A percentile compares a stretch with the other conserved stretches of the same genome.
Evolutionary conservation across 1,140 invertebrate genomes (phyloP).

Genomic region (Camponotus pennsylvanicus): DNA sequence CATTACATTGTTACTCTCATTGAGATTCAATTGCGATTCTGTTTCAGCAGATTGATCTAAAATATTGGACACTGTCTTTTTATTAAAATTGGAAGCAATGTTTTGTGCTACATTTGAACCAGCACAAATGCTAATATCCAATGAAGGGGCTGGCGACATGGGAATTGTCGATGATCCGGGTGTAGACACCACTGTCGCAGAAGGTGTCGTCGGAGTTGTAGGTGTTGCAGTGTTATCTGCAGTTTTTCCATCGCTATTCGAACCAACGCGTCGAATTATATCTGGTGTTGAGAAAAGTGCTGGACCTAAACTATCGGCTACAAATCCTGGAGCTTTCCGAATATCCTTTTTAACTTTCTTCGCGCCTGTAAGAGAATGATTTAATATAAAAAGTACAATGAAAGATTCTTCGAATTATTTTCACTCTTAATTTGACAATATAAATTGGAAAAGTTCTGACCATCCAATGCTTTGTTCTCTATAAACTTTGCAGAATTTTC

Average conservation of each 20-base stretch:
- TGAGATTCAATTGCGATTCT: conserved; percentile 25
- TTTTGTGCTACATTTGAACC: conserved; percentile 16
- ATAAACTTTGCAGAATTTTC: conserved; percentile 68
- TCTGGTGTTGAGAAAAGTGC: conserved; percentile 92
- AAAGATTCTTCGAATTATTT: background rate
- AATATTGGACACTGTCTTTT: conserved; percentile 27
- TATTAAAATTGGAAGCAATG: conserved; percentile 26
- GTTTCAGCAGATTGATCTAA: conserved; percentile 15
- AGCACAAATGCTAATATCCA: conserved; percentile 1
- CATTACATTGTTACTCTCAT: conserved; percentile 70
- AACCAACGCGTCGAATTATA: conserved; percentile 90
- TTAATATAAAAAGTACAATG: background rate
- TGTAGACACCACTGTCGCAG: background rate
- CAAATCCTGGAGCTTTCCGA: conserved; percentile 88
- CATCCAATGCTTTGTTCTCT: conserved; percentile 76
- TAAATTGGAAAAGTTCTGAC: conserved; percentile 61
- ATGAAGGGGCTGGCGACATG: conserved; percentile 10
- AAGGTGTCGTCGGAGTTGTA: conserved; percentile 36
- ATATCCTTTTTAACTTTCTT: conserved; percentile 90
- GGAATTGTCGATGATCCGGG: background rate
- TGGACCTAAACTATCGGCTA: conserved; percentile 88
- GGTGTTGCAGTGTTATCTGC: conserved; percentile 77
- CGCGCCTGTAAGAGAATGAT: conserved; percentile 63
- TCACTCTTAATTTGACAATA: conserved; percentile 10
- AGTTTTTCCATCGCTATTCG: conserved; percentile 82